phyloP scores from a whole-genome alignment of 2,888 invertebrate genomes.

The Latrodectus hesperus region DNA sequence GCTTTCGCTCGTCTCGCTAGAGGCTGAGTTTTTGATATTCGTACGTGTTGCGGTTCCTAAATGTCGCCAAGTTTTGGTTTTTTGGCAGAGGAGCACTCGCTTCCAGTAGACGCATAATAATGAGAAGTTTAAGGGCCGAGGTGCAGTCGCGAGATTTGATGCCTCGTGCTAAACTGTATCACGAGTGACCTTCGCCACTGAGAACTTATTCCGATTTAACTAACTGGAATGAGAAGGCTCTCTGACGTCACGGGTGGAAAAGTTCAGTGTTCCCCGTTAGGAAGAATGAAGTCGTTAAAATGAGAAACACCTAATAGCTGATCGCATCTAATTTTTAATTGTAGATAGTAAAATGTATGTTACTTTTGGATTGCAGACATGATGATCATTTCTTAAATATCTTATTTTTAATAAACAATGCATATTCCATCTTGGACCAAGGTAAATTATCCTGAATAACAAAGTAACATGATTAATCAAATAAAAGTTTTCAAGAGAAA shows the following conservation, averaged over 20 bases:
- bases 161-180: not conserved
- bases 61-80: constrained; percentile 28
- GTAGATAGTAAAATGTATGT: too few relatives aligned
- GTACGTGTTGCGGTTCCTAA: constrained; percentile 38
- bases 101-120: constrained; percentile 7
- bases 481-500: too few relatives aligned
- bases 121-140: not conserved
- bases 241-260: not conserved
- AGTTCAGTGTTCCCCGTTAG: constrained; percentile 13
- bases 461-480: too few relatives aligned
- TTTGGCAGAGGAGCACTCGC: constrained; percentile 8
- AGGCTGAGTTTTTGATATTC: constrained; percentile 26
- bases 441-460: too few relatives aligned
- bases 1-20: constrained; percentile 10
- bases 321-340: too few relatives aligned
- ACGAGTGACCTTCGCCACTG: constrained; percentile 29
- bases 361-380: too few relatives aligned
- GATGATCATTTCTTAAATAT: constrained; percentile 17
- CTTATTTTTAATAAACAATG: constrained; percentile 18
- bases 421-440: not conserved
- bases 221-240: constrained; percentile 7
- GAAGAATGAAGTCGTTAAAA: not conserved
- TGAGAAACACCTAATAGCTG: too few relatives aligned
- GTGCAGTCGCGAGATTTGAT: constrained; percentile 8
- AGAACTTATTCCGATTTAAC: constrained; percentile 24